phyloP scores from a whole-genome alignment of 2,888 invertebrate genomes.

The Eupithecia subumbrata region DNA sequence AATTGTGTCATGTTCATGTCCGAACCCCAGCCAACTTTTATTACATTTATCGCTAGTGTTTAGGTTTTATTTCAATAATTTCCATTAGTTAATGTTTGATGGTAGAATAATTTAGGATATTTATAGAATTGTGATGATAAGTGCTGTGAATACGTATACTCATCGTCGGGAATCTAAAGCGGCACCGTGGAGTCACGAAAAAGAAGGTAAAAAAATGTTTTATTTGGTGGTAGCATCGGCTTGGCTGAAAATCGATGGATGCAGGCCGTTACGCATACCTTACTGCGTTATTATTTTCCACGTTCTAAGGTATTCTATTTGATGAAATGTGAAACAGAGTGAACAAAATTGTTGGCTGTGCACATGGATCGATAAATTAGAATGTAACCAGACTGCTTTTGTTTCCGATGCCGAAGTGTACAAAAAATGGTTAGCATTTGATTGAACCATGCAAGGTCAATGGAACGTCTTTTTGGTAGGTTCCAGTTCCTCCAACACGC shows the following conservation, averaged over 20 bases:
- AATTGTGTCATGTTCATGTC: constrained; percentile 80
- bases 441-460: constrained; percentile 24
- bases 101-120: constrained; percentile 71
- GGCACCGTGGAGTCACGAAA: constrained; percentile 85
- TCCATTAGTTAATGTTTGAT: constrained; percentile 66
- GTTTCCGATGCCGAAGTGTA: constrained; percentile 30
- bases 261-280: not conserved
- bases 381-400: constrained; percentile 50
- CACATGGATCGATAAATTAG: constrained; percentile 67
- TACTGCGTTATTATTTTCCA: constrained; percentile 2
- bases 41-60: constrained; percentile 70
- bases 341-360: constrained; percentile 23
- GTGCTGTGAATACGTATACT: constrained; percentile 83
- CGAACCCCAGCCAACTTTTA: constrained; percentile 74
- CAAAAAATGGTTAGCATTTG: constrained; percentile 24
- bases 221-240: constrained; percentile 59
- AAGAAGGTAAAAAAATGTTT: constrained; percentile 82
- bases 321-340: not conserved
- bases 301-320: not conserved
- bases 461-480: constrained; percentile 18
- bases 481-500: not conserved
- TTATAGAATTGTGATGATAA: constrained; percentile 82
- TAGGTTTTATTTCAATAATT: constrained; percentile 68
- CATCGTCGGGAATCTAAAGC: constrained; percentile 82
- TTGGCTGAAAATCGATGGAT: constrained; percentile 36